Evolutionary conservation across 2,113 vertebrate species (phyloP), one percentile per base, ranked within the genome.

Genomic region (Python bivittatus): DNA sequence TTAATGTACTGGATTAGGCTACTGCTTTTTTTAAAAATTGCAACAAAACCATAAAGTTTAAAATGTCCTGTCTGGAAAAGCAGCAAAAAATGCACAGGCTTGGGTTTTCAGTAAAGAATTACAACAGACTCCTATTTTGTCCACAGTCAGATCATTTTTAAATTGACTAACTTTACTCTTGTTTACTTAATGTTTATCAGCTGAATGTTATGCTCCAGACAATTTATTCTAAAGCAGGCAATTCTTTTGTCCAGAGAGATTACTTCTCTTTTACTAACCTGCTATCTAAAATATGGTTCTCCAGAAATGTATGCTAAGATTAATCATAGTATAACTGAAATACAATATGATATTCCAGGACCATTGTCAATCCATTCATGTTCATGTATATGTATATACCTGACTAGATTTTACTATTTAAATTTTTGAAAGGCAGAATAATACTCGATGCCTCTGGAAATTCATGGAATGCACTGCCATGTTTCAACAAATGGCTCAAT

Each of bases 181-280:
- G 96, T 96, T 98, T 97, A 96, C 94, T 96, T 97, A 97, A 97
- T 95, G 95, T 96, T 96, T 97, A 97, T 97, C 97, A 98, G 97
- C 97, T 97, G 96, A 97, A 97, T 97, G 92, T 94, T 97, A 95
- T 92, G 94, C 68, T 95, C 42, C 79, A 93, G 79, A 91, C 88
- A 97, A 98, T 97, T 98, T 98, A 98, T 97, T 97, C 93, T 96
- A 95, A 97, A 97, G 93, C 91, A 97, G 96, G 96, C 96, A 97
- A 97, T 94, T 97, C 97, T 97, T 68, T 68, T 97, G 95, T 33
- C 29, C 58, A 96, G 93, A 97, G 88, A 97, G 94, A 97, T 97
- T 97, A 97, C 97, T 97, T 97, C 97, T 97, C 91, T 97, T 96
- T 97, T 95, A 97, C 93, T 95, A 96, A 97, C 93, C 89, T 89